Evolutionary conservation across 2,888 invertebrate genomes (phyloP).

Genomic region (Tenthredo notha): DNA sequence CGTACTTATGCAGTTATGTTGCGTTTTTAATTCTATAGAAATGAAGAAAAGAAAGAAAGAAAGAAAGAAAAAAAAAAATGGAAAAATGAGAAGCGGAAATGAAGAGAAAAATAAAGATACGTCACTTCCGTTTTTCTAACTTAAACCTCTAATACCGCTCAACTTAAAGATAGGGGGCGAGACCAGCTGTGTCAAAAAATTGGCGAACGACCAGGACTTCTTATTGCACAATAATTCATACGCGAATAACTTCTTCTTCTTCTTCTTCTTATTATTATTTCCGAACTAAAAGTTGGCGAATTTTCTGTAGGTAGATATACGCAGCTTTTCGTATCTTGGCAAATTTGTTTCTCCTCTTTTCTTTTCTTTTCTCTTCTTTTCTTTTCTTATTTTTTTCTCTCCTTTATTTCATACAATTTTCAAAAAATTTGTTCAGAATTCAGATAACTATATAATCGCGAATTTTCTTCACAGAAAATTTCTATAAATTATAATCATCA

Average conservation of each 20-base stretch:
- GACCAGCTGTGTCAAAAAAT: constrained; percentile 1
- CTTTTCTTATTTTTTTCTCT: not conserved
- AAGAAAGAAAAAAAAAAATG: not conserved
- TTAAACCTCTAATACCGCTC: not conserved
- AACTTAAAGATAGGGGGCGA: not conserved
- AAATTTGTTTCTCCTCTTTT: not conserved
- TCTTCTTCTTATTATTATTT: not conserved
- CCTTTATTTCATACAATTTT: not conserved
- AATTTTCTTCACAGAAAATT: not conserved
- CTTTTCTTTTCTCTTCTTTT: not conserved
- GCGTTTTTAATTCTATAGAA: not conserved
- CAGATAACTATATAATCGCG: not conserved
- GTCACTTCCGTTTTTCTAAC: not conserved
- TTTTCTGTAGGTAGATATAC: not conserved
- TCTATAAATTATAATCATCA: not conserved
- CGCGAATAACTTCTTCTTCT: constrained; percentile 5
- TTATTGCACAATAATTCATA: constrained; percentile 36
- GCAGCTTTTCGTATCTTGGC: not conserved
- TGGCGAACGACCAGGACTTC: constrained; percentile 19
- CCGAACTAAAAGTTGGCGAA: constrained; percentile 15
- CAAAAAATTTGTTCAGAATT: not conserved
- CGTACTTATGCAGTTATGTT: not conserved
- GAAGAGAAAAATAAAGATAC: not conserved
- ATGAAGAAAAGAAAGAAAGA: not conserved
- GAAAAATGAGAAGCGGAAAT: not conserved